A percentile compares a stretch with the other conserved stretches of the same genome.
These are phyloP conservation scores for Platorchestia sp. DNA, from an alignment of 1,140 invertebrate species.

Conservation along the genomic window DNA sequence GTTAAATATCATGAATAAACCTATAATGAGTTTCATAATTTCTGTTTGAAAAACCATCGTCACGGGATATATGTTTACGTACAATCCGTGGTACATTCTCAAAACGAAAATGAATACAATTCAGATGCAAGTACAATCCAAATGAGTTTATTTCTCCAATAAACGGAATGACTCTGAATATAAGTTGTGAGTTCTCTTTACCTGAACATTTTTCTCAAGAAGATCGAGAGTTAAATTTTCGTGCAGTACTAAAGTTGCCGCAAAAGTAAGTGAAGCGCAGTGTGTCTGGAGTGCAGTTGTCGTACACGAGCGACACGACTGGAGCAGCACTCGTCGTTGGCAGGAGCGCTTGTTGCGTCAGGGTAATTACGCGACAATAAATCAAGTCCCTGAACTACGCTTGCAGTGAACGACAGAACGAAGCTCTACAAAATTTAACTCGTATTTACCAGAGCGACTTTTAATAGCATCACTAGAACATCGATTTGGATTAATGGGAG, in stretches of 20 bases:
- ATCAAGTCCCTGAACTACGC: background rate
- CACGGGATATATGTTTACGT: too few species aligned
- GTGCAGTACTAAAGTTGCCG: background rate
- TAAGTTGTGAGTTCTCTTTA: background rate
- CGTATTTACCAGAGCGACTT: background rate
- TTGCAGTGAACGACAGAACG: background rate
- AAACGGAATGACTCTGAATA: background rate
- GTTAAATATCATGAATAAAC: background rate
- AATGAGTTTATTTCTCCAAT: background rate
- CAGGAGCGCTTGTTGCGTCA: background rate
- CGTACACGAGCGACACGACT: background rate
- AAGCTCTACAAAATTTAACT: background rate
- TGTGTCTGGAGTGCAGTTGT: background rate
- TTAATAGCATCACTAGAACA: background rate
- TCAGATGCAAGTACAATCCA: too few species aligned
- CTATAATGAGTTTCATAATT: too few species aligned
- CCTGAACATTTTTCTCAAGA: background rate
- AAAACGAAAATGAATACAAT: too few species aligned
- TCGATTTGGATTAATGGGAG: background rate
- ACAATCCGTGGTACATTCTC: too few species aligned
- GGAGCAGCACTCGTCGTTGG: background rate
- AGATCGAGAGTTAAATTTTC: background rate
- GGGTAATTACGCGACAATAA: background rate
- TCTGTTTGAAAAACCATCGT: too few species aligned
- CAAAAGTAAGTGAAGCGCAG: background rate